A percentile compares a stretch with the other conserved stretches of the same genome.
phyloP scores from a whole-genome alignment of 2,888 invertebrate genomes.

The Drosophila eohydei region DNA sequence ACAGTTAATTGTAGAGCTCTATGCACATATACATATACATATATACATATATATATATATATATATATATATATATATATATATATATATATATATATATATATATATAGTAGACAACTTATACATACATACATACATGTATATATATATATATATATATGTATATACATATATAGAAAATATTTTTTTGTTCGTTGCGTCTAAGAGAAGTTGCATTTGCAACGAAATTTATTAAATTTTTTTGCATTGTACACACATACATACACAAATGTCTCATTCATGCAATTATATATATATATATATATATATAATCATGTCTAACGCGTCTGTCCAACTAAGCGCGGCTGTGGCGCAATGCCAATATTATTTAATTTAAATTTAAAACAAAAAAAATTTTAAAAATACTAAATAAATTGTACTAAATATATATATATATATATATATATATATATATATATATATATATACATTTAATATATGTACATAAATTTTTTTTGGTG shows the following conservation, averaged over 20 bases:
- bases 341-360: neutral
- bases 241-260: neutral
- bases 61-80: constrained; percentile 8
- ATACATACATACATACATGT: neutral
- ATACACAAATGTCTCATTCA: neutral
- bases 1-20: constrained; percentile 65
- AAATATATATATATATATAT: neutral
- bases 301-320: neutral
- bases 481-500: constrained; percentile 1
- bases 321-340: constrained; percentile 1
- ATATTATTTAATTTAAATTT: constrained; percentile 1
- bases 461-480: neutral
- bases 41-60: constrained; percentile 23
- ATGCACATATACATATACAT: constrained; percentile 39
- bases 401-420: neutral
- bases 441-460: constrained; percentile 26
- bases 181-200: too few relatives aligned
- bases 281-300: neutral
- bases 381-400: neutral
- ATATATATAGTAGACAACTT: neutral
- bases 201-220: too few relatives aligned
- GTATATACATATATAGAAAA: neutral
- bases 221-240: too few relatives aligned
- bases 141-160: neutral
- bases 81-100: neutral